phyloP scores from a whole-genome alignment of 2,113 vertebrate genomes.

The Sceloporus tristichus region DNA sequence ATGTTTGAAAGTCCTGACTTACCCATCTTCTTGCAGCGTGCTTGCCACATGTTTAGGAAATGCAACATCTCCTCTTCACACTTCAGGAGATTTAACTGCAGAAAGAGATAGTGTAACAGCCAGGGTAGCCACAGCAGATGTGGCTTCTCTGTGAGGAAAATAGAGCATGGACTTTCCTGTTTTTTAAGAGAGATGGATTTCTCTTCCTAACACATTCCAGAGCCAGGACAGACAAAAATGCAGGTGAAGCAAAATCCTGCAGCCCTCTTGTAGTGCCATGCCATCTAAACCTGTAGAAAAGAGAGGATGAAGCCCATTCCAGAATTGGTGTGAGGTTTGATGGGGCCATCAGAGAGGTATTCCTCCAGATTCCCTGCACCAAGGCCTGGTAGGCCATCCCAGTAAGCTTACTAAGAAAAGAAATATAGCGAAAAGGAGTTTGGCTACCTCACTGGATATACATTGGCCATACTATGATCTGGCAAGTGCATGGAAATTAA shows the following conservation, averaged over 20 bases:
- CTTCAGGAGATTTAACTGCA: neutral
- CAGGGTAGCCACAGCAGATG: neutral
- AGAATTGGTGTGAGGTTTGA: neutral
- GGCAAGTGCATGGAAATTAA: too few relatives aligned
- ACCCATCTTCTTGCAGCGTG: neutral
- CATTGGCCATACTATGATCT: too few relatives aligned
- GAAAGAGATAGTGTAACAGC: neutral
- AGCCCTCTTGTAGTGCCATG: neutral
- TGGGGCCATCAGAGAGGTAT: too few relatives aligned
- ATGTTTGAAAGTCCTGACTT: too few relatives aligned
- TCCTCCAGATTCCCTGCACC: too few relatives aligned
- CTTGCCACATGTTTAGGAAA: neutral
- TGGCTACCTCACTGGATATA: too few relatives aligned
- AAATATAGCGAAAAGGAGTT: too few relatives aligned
- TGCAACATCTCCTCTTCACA: neutral
- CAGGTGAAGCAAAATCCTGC: neutral
- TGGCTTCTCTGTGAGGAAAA: neutral
- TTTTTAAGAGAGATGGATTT: neutral
- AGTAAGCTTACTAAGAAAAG: neutral
- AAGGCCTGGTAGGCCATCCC: neutral
- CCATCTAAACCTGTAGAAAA: neutral
- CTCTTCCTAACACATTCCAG: neutral
- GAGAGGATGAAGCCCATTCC: neutral
- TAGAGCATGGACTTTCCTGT: neutral
- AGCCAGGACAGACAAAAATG: neutral